A percentile compares a stretch with the other conserved stretches of the same genome.
phyloP scores from a whole-genome alignment of 2,888 invertebrate species.

The Campoplex nolae region DNA sequence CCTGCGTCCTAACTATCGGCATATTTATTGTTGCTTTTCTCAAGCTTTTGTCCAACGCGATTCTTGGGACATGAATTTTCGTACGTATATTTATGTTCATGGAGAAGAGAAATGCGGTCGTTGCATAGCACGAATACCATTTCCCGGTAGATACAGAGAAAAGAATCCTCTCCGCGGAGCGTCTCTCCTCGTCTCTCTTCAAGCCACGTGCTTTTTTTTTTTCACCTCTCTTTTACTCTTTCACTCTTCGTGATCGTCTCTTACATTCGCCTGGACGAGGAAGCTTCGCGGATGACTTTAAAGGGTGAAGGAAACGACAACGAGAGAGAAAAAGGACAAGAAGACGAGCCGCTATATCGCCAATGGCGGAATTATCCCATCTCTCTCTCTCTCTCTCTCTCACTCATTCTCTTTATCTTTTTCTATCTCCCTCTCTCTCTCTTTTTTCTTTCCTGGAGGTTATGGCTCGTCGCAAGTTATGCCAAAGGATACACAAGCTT shows the following conservation, averaged over 20 bases:
- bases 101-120: constrained; percentile 53
- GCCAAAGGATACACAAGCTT: constrained; percentile 38
- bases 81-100: constrained; percentile 2
- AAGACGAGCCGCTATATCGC: constrained; percentile 57
- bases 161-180: constrained; percentile 58
- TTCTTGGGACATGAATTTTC: background rate
- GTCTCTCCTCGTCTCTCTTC: constrained; percentile 40
- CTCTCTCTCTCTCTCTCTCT: constrained; percentile 27
- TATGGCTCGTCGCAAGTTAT: constrained; percentile 41
- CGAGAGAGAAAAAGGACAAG: constrained; percentile 33
- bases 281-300: constrained; percentile 66
- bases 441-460: constrained; percentile 26
- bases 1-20: background rate
- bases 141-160: constrained; percentile 69
- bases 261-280: constrained; percentile 57
- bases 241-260: constrained; percentile 18
- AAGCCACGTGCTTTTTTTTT: constrained; percentile 4
- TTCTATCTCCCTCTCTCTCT: constrained; percentile 20
- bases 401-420: constrained; percentile 2
- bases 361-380: constrained; percentile 67
- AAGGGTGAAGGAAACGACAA: constrained; percentile 62
- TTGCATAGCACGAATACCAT: constrained; percentile 73
- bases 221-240: constrained; percentile 29
- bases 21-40: background rate
- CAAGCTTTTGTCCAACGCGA: background rate